A percentile compares a stretch with the other conserved stretches of the same genome.
phyloP scores from a whole-genome alignment of 1,140 invertebrate species.

The Asbolus verrucosus region DNA sequence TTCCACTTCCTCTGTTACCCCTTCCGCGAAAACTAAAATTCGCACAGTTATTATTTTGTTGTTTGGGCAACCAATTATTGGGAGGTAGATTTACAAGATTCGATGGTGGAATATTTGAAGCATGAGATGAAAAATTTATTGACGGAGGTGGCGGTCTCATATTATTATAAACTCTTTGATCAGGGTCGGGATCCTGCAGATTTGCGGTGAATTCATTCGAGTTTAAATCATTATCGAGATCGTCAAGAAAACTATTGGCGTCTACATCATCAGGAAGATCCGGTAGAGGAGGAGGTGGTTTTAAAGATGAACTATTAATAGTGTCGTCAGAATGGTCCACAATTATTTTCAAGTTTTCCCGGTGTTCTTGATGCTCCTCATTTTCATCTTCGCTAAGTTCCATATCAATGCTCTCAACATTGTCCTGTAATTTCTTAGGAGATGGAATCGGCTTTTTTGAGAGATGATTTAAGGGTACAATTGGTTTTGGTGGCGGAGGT shows the following conservation, averaged over 20 bases:
- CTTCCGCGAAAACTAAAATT: conserved; percentile 14
- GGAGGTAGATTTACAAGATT: background rate
- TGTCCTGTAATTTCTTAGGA: conserved; percentile 67
- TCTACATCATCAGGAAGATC: conserved; percentile 60
- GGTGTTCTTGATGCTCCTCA: conserved; percentile 51
- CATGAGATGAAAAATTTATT: background rate
- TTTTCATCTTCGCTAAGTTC: conserved; percentile 79
- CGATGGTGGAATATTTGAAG: background rate
- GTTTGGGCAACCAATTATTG: background rate
- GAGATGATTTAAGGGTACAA: conserved; percentile 1
- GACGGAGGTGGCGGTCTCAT: background rate
- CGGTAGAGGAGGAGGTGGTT: conserved; percentile 61
- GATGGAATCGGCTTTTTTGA: conserved; percentile 65
- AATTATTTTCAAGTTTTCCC: conserved; percentile 41
- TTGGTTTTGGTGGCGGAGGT: conserved; percentile 53
- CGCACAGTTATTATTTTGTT: conserved; percentile 5
- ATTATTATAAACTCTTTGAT: background rate
- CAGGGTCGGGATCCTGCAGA: conserved; percentile 25
- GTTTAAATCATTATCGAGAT: conserved; percentile 53
- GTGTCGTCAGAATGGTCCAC: conserved; percentile 7
- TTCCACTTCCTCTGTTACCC: background rate
- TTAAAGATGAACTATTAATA: conserved; percentile 40
- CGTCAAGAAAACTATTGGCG: conserved; percentile 54
- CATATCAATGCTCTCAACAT: conserved; percentile 78
- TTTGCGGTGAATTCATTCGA: conserved; percentile 39